phyloP scores from a whole-genome alignment of 37 sponge, comb jelly and placozoan genomes.

The Diacarnus erythraeanus region DNA sequence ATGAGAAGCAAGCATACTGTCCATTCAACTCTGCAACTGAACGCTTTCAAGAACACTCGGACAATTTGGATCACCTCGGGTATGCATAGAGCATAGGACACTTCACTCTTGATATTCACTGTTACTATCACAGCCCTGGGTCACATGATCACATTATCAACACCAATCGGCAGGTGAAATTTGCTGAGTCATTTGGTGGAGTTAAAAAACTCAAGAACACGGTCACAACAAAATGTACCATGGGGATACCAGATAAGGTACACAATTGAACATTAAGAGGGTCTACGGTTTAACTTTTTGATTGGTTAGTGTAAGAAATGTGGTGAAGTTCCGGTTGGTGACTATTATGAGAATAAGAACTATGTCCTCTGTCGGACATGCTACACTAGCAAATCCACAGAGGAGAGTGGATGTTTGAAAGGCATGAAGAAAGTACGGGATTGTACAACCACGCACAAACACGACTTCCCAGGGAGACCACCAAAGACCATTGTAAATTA shows the following conservation, averaged over 20 bases:
- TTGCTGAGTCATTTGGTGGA: conserved; percentile 60
- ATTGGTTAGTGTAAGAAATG: conserved; percentile 44
- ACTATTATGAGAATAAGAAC: conserved; percentile 42
- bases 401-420: not conserved
- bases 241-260: conserved; percentile 68
- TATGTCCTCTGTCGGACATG: conserved; percentile 21
- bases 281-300: not conserved
- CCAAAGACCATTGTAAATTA: conserved; percentile 33
- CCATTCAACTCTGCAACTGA: not conserved
- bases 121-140: conserved; percentile 50
- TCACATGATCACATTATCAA: conserved; percentile 42
- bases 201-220: conserved; percentile 4
- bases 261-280: not conserved
- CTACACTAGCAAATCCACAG: conserved; percentile 2
- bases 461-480: conserved; percentile 44
- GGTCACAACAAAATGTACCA: conserved; percentile 65
- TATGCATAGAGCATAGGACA: too few relatives aligned
- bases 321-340: conserved; percentile 32
- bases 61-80: too few relatives aligned
- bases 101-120: not conserved
- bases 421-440: conserved; percentile 45
- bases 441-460: conserved; percentile 44
- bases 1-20: not conserved
- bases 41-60: too few relatives aligned
- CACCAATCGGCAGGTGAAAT: conserved; percentile 22